phyloP scores from a whole-genome alignment of 2,888 invertebrate species.

The Hypselothyrea guttata region DNA sequence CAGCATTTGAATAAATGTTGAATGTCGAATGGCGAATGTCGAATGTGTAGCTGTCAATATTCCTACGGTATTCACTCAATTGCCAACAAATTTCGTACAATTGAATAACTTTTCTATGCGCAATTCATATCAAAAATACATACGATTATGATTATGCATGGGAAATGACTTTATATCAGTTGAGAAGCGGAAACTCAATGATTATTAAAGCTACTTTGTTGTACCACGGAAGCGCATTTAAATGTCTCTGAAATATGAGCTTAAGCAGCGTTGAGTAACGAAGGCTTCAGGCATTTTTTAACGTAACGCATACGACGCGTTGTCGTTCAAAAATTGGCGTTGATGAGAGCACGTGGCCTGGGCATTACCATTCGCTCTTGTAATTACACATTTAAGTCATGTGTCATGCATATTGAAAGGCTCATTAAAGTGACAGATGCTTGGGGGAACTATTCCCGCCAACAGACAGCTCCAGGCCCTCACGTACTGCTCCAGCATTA shows the following conservation, averaged over 20 bases:
- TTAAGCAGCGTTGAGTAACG: too few species aligned
- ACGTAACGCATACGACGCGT: constrained; percentile 36
- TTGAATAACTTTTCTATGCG: constrained; percentile 15
- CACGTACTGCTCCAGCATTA: constrained; percentile 29
- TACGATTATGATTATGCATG: neutral
- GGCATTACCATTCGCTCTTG: constrained; percentile 29
- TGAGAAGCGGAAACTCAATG: neutral
- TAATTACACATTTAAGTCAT: constrained; percentile 71
- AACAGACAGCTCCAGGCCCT: constrained; percentile 2
- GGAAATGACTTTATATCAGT: neutral
- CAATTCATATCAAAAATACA: neutral
- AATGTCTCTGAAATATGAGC: too few species aligned
- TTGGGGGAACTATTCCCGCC: constrained; percentile 38
- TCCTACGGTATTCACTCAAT: constrained; percentile 21
- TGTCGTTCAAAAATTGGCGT: constrained; percentile 33
- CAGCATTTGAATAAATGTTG: constrained; percentile 13
- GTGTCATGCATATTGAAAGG: constrained; percentile 75
- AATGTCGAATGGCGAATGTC: constrained; percentile 24
- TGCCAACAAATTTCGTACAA: constrained; percentile 7
- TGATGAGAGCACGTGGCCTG: constrained; percentile 52
- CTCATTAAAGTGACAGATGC: constrained; percentile 64
- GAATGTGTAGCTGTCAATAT: constrained; percentile 44
- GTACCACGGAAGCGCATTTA: too few species aligned
- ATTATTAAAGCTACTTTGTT: too few species aligned
- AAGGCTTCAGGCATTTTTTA: too few species aligned